phyloP scores from a whole-genome alignment of 1,140 invertebrate species.

The Drosophila punjabiensis region DNA sequence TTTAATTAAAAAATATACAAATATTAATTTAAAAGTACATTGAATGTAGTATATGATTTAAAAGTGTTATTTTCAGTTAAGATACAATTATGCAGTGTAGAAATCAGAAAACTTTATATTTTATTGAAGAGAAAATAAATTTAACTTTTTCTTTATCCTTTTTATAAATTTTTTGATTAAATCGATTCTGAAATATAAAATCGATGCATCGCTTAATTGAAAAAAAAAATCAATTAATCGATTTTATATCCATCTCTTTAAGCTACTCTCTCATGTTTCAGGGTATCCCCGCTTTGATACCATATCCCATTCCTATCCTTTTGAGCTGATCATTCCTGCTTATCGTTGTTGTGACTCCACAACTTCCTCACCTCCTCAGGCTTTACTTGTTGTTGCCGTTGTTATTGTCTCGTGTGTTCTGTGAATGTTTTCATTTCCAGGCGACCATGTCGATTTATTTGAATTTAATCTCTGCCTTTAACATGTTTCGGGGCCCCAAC shows the following conservation, averaged over 20 bases:
- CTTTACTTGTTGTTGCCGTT: conserved; percentile 27
- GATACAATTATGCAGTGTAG: neutral
- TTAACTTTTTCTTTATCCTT: too few species aligned
- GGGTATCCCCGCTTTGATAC: neutral
- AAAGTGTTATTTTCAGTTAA: neutral
- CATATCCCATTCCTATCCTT: neutral
- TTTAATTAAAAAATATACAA: neutral
- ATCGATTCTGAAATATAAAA: too few species aligned
- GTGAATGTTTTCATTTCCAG: conserved; percentile 81
- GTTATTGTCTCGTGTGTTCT: conserved; percentile 69
- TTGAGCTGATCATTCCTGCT: conserved; percentile 44
- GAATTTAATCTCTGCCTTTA: conserved; percentile 81
- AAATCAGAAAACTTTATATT: too few species aligned
- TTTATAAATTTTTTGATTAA: too few species aligned
- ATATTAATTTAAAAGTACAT: neutral
- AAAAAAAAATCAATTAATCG: too few species aligned
- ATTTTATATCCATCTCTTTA: too few species aligned
- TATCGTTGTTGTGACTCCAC: conserved; percentile 56
- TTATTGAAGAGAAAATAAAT: too few species aligned
- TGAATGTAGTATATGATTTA: neutral
- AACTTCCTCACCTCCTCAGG: conserved; percentile 23
- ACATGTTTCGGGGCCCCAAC: conserved; percentile 56
- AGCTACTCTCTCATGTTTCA: neutral
- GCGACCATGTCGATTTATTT: conserved; percentile 83
- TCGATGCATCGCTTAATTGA: too few species aligned